Evolutionary conservation across 2,888 invertebrate species (phyloP), one percentile per base, ranked within the genome.

Genomic region (Drosophila neonasuta): DNA sequence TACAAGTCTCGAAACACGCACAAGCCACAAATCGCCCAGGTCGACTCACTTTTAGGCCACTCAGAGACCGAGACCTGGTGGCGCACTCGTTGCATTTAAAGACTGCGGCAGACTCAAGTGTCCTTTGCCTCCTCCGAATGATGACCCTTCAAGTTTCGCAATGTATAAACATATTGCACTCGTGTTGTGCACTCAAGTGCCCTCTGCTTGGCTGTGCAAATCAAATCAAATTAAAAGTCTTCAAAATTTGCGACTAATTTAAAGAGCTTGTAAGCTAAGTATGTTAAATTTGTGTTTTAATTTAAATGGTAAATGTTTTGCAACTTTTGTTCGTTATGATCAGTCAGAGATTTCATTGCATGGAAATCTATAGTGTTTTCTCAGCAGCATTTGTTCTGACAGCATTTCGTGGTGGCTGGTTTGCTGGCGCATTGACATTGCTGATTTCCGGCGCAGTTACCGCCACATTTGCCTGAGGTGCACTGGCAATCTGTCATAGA

Each of bases 351-450:
- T 65, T 62, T 34, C n/a, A 36, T 24, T 24, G 24, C 48, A 29
- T 20, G n/a, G 44, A 45, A 39, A 32, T 30, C 36, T n/a, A 0
- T 4, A 29, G 6, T 17, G 15, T 9, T 6, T 24, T 9, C n/a
- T 13, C 24, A 29, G 17, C 11, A 13, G 11, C 39, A 79, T 50
- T 81, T 79, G 44, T 48, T 46, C 51, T 81, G 72, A 51, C 79
- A 79, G 56, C 81, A 81, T 65, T 85, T 88, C 36, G 70, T 30
- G 41, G 70, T 32, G 30, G 71, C 72, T 3, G 74, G 60, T 48
- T 88, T 86, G 73, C 85, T 76, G 49, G 71, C 68, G 49, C 88
- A 88, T 49, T 87, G 85, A 54, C 88, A 88, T 42, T 88, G 74
- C 55, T 85, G 77, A 56, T 86, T 83, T 67, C 87, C 88, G 65